Evolutionary conservation across 2,113 vertebrate genomes (phyloP).

Genomic region (Alethe castanea): DNA sequence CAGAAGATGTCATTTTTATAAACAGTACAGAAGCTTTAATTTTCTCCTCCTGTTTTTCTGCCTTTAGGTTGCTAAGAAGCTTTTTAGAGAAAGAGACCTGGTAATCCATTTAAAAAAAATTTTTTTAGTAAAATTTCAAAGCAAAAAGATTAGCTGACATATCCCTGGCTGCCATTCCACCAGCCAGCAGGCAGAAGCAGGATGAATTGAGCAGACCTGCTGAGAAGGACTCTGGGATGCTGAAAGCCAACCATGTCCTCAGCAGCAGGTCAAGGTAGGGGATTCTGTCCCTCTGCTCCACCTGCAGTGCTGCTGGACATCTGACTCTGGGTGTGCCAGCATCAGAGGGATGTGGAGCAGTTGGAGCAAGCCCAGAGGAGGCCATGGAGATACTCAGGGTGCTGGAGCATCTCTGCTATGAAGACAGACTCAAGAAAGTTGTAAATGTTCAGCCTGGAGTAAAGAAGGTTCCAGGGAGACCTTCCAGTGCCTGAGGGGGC

Average conservation of each 20-base stretch:
- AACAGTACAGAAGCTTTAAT: background rate
- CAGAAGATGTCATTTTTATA: background rate
- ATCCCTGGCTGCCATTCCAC: background rate
- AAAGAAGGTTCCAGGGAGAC: background rate
- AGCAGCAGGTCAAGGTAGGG: background rate
- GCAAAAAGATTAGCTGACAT: background rate
- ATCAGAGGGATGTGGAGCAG: background rate
- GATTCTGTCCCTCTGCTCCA: background rate
- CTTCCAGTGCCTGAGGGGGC: background rate
- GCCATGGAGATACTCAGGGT: background rate
- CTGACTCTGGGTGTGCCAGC: background rate
- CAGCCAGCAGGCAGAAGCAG: background rate
- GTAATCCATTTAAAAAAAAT: background rate
- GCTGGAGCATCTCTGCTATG: background rate
- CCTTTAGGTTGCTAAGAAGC: background rate
- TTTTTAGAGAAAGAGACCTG: background rate
- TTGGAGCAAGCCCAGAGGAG: background rate
- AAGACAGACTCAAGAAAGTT: background rate
- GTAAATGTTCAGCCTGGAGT: background rate
- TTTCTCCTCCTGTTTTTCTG: background rate
- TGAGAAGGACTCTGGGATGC: background rate
- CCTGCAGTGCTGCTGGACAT: background rate
- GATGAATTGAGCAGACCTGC: background rate
- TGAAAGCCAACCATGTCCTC: background rate
- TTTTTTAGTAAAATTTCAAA: background rate